A percentile compares a stretch with the other conserved stretches of the same genome.
phyloP scores from a whole-genome alignment of 1,140 invertebrate genomes.

The Sitophilus oryzae region DNA sequence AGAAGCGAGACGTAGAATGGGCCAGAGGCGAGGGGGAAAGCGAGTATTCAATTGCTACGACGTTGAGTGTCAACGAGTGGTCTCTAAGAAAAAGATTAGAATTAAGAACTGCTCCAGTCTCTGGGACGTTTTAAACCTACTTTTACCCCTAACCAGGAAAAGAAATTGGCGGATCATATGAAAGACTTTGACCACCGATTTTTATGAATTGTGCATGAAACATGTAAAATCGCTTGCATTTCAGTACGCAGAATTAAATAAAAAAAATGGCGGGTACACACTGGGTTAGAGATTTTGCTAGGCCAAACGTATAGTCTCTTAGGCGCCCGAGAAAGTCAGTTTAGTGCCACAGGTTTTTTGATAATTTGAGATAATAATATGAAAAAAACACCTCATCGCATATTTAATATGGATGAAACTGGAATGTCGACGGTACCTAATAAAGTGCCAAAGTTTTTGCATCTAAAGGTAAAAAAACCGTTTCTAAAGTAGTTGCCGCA shows the following conservation, averaged over 20 bases:
- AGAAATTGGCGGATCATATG: conserved; percentile 27
- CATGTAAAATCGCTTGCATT: conserved; percentile 30
- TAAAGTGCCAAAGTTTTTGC: conserved; percentile 31
- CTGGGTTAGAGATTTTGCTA: not conserved
- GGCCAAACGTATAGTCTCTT: not conserved
- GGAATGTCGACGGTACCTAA: conserved; percentile 36
- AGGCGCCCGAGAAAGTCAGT: not conserved
- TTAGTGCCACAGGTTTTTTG: not conserved
- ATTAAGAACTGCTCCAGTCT: not conserved
- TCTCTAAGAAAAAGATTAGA: not conserved
- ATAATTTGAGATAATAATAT: not conserved
- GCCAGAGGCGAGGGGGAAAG: not conserved
- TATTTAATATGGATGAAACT: conserved; percentile 39
- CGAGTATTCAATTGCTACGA: not conserved
- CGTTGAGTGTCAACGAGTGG: not conserved
- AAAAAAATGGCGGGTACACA: conserved; percentile 27
- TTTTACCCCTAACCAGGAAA: conserved; percentile 16
- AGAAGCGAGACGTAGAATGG: too few relatives aligned
- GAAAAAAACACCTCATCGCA: not conserved
- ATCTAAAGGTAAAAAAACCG: conserved; percentile 37
- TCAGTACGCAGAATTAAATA: conserved; percentile 34
- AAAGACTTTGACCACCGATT: conserved; percentile 27
- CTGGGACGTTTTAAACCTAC: not conserved
- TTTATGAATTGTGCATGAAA: conserved; percentile 26
- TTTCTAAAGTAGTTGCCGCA: conserved; percentile 27